Evolutionary conservation across 2,888 invertebrate genomes (phyloP).

Genomic region (Timema podura): DNA sequence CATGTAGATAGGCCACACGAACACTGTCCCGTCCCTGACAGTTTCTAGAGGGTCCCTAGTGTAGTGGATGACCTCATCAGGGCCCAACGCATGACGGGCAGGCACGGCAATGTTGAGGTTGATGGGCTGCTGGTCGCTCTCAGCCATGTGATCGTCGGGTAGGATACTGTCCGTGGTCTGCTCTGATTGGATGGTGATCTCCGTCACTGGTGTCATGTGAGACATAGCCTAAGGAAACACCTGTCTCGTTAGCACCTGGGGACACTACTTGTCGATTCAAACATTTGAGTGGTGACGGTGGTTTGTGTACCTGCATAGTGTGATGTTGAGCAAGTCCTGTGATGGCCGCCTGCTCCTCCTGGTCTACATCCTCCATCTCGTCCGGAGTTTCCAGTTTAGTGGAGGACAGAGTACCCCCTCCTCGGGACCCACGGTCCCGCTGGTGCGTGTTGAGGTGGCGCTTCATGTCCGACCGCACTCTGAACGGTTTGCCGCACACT

Average conservation of each 20-base stretch:
- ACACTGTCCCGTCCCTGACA: conserved; percentile 45
- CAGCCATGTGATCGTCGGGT: conserved; percentile 34
- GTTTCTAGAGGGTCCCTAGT: conserved; percentile 46
- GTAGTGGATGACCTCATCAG: conserved; percentile 34
- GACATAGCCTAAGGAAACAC: conserved; percentile 18
- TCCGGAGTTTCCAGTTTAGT: conserved; percentile 2
- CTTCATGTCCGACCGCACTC: conserved; percentile 78
- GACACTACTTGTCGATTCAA: background rate
- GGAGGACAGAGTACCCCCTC: background rate
- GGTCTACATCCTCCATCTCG: background rate
- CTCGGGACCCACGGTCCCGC: conserved; percentile 32
- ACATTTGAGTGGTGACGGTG: too few species aligned
- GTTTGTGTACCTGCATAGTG: too few species aligned
- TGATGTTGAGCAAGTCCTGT: too few species aligned
- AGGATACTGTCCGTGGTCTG: conserved; percentile 28
- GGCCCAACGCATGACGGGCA: conserved; percentile 30
- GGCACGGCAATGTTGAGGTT: conserved; percentile 34
- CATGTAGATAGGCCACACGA: conserved; percentile 43
- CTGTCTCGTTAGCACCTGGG: background rate
- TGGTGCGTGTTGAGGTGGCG: conserved; percentile 72
- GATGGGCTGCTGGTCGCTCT: conserved; percentile 33
- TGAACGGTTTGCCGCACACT: conserved; percentile 75
- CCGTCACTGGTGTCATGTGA: conserved; percentile 26
- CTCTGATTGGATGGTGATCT: conserved; percentile 27
- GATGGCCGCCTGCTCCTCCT: conserved; percentile 21